Conservation (phyloP, 2,113 vertebrate genomes). For the Dasyornis broadbenti region DNA sequence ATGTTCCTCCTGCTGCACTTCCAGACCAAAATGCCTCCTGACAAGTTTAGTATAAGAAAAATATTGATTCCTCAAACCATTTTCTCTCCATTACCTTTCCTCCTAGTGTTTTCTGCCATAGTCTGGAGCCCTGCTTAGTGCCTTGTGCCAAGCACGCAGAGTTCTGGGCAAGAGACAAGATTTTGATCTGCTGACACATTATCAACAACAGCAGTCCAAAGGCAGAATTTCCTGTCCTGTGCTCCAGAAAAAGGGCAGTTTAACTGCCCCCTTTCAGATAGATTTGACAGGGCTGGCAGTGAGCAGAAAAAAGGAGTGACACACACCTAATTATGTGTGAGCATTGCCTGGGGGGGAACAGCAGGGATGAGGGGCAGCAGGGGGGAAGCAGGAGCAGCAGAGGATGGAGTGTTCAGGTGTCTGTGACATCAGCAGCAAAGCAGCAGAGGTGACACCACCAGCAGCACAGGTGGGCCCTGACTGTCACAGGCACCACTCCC, state of each 20-base stretch:
- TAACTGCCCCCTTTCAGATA: not conserved
- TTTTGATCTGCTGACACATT: not conserved
- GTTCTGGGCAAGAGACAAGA: not conserved
- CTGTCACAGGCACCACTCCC: not conserved
- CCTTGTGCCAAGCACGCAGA: not conserved
- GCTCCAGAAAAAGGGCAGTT: not conserved
- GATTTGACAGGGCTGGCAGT: not conserved
- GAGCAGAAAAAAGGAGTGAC: not conserved
- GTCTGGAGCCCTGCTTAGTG: not conserved
- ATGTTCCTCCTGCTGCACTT: not conserved
- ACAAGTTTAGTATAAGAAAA: not conserved
- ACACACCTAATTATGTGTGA: not conserved
- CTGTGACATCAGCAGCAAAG: not conserved
- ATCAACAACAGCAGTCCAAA: not conserved
- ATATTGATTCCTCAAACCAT: fast-evolving
- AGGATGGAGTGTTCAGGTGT: not conserved
- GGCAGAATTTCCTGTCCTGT: not conserved
- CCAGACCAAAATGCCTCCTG: not conserved
- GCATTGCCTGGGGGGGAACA: not conserved
- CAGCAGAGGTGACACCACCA: not conserved
- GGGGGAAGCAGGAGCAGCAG: fast-evolving
- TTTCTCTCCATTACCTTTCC: not conserved
- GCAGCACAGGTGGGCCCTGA: not conserved
- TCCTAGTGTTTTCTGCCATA: not conserved
- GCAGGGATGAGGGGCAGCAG: not conserved